phyloP scores from a whole-genome alignment of 1,140 invertebrate genomes.

The Euwallacea fornicatus region DNA sequence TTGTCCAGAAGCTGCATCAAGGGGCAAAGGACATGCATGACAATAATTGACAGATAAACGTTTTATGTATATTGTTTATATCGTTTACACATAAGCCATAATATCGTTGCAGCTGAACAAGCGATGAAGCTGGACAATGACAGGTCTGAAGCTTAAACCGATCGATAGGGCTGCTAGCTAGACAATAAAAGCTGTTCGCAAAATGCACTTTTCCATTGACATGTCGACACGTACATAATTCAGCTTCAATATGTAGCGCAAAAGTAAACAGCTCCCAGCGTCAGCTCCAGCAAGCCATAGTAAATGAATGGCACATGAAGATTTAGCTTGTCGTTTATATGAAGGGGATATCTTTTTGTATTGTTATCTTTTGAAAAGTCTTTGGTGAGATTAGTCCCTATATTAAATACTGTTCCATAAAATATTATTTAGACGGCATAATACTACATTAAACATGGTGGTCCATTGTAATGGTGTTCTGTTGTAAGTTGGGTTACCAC shows the following conservation, averaged over 20 bases:
- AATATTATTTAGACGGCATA: no score
- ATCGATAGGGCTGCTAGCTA: not conserved
- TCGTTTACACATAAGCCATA: no score
- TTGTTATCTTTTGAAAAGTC: not conserved
- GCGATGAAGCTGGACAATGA: not conserved
- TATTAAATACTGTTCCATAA: no score
- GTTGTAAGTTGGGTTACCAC: no score
- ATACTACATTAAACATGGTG: no score
- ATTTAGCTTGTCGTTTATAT: not conserved
- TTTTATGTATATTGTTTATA: no score
- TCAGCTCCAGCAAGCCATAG: slow-evolving; percentile 4
- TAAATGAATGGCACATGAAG: slow-evolving; percentile 12
- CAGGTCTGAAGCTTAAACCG: not conserved
- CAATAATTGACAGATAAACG: no score
- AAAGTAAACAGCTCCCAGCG: slow-evolving; percentile 10
- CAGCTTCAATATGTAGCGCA: slow-evolving; percentile 10
- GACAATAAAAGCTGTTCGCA: slow-evolving; percentile 2
- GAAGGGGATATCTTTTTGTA: not conserved
- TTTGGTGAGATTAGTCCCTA: no score
- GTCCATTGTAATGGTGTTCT: no score
- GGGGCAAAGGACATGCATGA: no score
- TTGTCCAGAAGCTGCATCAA: not conserved
- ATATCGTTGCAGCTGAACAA: no score
- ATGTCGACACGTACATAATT: slow-evolving; percentile 12
- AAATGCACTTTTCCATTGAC: slow-evolving; percentile 12